Conservation (phyloP, 2,797 vertebrate species). For the Eulemur rubriventer region DNA sequence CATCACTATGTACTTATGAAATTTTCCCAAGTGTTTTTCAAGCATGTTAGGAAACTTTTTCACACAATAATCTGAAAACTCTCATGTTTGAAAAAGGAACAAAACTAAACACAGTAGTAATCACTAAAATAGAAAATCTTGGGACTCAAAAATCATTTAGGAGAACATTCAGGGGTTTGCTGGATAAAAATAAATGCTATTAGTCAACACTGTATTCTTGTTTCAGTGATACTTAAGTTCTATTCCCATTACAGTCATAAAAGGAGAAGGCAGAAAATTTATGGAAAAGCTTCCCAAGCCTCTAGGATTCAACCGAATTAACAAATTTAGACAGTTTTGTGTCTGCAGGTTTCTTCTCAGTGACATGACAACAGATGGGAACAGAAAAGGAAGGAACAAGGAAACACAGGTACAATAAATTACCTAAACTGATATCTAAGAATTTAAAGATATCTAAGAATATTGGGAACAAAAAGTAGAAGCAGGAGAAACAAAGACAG, state of each 20-base stretch:
- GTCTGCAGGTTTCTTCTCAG: not conserved
- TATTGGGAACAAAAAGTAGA: not conserved
- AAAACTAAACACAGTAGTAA: not conserved
- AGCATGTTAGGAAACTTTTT: not conserved
- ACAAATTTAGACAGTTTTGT: not conserved
- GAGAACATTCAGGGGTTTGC: not conserved
- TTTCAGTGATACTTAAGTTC: conserved; percentile 13
- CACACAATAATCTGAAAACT: conserved; percentile 5
- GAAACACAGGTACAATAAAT: not conserved
- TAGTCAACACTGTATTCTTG: not conserved
- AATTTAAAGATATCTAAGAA: not conserved
- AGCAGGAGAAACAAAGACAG: not conserved
- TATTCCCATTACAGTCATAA: not conserved
- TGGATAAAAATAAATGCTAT: conserved; percentile 20
- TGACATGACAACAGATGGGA: not conserved
- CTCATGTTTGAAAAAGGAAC: not conserved
- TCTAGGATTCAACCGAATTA: not conserved
- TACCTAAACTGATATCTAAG: not conserved
- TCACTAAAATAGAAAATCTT: conserved; percentile 4
- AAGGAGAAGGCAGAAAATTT: not conserved
- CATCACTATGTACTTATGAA: not conserved
- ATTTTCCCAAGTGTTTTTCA: not conserved
- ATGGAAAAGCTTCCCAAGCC: not conserved
- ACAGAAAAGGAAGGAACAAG: not conserved
- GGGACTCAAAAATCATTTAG: not conserved